Percentiles rank a stretch among this genome's conserved stretches.
phyloP scores from a whole-genome alignment of 1,140 invertebrate genomes.

The Eufriesea mexicana region DNA sequence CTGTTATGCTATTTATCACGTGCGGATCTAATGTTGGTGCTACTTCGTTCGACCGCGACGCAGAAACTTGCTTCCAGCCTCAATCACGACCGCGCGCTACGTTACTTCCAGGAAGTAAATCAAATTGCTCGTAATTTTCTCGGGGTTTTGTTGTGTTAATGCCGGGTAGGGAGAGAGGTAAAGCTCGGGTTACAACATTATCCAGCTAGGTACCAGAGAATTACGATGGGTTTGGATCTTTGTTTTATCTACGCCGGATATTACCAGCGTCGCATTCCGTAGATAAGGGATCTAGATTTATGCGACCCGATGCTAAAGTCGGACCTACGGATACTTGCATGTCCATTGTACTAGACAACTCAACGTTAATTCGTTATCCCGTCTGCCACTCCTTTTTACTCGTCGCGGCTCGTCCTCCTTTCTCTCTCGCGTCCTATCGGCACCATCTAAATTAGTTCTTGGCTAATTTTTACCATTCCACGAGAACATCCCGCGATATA shows the following conservation, averaged over 20 bases:
- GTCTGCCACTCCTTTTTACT: conserved; percentile 19
- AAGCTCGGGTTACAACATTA: conserved; percentile 62
- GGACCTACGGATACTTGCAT: conserved; percentile 36
- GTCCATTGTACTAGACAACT: conserved; percentile 38
- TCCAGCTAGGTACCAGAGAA: conserved; percentile 58
- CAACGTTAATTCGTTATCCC: conserved; percentile 30
- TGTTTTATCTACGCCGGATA: conserved; percentile 67
- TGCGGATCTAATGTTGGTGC: conserved; percentile 61
- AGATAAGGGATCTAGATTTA: conserved; percentile 52
- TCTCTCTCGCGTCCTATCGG: neutral
- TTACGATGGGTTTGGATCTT: conserved; percentile 63
- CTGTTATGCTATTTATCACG: conserved; percentile 67
- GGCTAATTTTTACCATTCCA: conserved; percentile 1
- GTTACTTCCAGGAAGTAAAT: conserved; percentile 67
- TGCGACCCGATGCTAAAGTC: conserved; percentile 41
- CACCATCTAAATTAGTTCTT: conserved; percentile 24
- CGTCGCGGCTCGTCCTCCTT: neutral
- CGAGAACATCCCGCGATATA: too few relatives aligned
- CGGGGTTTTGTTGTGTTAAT: conserved; percentile 61
- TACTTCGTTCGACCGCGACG: conserved; percentile 34
- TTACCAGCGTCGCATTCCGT: conserved; percentile 56
- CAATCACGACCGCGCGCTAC: conserved; percentile 53
- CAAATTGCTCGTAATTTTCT: conserved; percentile 65
- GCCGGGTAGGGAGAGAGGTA: neutral
- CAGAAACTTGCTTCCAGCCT: conserved; percentile 38